Conservation (phyloP, 2,797 vertebrate species). For the Notamacropus eugenii region DNA sequence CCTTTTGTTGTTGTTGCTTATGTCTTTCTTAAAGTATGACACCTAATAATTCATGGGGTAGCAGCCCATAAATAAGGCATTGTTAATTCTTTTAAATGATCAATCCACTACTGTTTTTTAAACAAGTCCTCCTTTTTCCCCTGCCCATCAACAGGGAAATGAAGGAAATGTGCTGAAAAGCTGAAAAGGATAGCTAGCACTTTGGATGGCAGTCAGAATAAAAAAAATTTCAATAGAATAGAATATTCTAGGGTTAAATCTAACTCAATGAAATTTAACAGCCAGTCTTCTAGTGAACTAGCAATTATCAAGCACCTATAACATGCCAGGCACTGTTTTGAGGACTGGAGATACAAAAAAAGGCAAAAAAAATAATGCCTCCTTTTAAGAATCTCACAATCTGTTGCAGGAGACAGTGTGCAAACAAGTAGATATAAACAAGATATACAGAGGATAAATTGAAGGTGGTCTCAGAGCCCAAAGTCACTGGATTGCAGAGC, state of each 20-base stretch:
- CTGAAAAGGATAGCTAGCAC: not conserved
- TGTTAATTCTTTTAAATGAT: not conserved
- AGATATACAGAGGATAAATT: not conserved
- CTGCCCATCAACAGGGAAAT: not conserved
- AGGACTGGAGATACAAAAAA: not conserved
- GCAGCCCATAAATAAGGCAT: not conserved
- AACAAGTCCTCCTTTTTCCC: not conserved
- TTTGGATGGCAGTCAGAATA: not conserved
- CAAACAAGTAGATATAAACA: not conserved
- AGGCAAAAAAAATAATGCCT: not conserved
- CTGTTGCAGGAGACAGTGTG: not conserved
- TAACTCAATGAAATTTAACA: not conserved
- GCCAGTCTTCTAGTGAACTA: not conserved
- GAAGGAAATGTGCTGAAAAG: not conserved
- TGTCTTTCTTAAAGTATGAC: not conserved
- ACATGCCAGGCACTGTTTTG: not conserved
- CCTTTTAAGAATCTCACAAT: not conserved
- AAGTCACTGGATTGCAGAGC: not conserved
- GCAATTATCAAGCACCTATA: not conserved
- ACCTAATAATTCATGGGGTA: not conserved
- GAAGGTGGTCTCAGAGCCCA: not conserved
- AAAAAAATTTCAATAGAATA: not conserved
- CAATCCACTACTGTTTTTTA: not conserved
- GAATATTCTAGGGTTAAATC: not conserved
- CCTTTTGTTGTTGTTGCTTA: not conserved